Conservation (phyloP, 2,888 invertebrate genomes). For the Drosophila paranaensis region DNA sequence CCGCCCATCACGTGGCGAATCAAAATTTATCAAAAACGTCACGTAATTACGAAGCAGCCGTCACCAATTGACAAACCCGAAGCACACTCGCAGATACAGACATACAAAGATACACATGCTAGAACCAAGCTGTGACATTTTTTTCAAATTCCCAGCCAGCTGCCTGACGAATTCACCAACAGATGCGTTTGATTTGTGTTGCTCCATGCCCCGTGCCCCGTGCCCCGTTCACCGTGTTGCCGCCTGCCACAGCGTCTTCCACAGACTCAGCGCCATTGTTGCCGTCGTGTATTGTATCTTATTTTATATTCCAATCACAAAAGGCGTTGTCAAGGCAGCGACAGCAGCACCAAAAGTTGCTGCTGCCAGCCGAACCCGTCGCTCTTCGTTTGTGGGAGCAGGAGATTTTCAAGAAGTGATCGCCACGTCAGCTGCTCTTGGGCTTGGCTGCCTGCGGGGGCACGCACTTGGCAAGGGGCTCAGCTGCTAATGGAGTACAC, state of each 20-base stretch:
- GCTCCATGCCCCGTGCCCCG: constrained; percentile 10
- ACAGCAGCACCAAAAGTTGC: constrained; percentile 77
- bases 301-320: constrained; percentile 81
- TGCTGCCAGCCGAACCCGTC: constrained; percentile 48
- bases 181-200: constrained; percentile 79
- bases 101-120: constrained; percentile 25
- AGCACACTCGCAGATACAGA: constrained; percentile 20
- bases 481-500: constrained; percentile 56
- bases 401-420: constrained; percentile 63
- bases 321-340: constrained; percentile 77
- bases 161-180: constrained; percentile 67
- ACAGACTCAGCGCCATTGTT: constrained; percentile 60
- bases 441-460: constrained; percentile 10
- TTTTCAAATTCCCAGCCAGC: constrained; percentile 70
- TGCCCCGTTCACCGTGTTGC: constrained; percentile 13
- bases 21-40: constrained; percentile 78
- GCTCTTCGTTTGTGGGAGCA: constrained; percentile 23
- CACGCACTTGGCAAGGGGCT: constrained; percentile 36
- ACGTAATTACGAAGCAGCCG: constrained; percentile 73
- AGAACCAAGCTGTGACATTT: constrained; percentile 39
- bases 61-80: constrained; percentile 54
- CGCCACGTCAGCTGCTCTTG: constrained; percentile 62
- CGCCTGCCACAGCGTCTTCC: constrained; percentile 56
- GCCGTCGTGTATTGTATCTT: constrained; percentile 50
- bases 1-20: constrained; percentile 67